Conservation (phyloP, 92 coral and sea anemone species). For the Paragorgia papillata region DNA sequence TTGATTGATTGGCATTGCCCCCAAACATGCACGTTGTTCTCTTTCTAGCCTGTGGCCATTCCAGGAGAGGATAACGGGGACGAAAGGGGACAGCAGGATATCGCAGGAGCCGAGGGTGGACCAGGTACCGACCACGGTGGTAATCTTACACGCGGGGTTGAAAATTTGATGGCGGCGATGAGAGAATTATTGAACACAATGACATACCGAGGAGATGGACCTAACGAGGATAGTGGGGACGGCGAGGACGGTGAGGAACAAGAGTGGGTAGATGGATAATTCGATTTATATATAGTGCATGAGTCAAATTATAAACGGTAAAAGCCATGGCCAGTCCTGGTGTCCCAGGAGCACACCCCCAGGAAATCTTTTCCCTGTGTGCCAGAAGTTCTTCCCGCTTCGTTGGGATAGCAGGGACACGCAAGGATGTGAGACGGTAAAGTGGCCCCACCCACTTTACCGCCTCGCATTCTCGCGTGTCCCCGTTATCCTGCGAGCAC, state of each 20-base stretch:
- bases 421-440: too few species aligned
- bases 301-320: too few species aligned
- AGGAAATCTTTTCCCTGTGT: too few species aligned
- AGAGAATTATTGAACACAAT: constrained; percentile 88
- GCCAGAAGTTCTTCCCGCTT: too few species aligned
- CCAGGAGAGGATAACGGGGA: background rate
- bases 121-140: constrained; percentile 41
- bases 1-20: too few species aligned
- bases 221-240: constrained; percentile 46
- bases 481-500: too few species aligned
- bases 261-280: constrained; percentile 62
- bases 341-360: too few species aligned
- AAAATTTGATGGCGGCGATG: constrained; percentile 92
- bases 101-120: constrained; percentile 81
- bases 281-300: constrained; percentile 52
- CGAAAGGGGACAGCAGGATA: constrained; percentile 81
- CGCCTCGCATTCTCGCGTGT: too few species aligned
- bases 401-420: too few species aligned
- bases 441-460: too few species aligned
- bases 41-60: background rate
- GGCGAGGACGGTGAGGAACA: constrained; percentile 69
- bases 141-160: constrained; percentile 87
- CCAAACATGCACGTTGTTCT: too few species aligned
- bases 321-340: too few species aligned
- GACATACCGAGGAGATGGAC: constrained; percentile 78